Base-by-base conservation (phyloP, 2,888 invertebrate genomes). In the Perdita meconis region DNA sequence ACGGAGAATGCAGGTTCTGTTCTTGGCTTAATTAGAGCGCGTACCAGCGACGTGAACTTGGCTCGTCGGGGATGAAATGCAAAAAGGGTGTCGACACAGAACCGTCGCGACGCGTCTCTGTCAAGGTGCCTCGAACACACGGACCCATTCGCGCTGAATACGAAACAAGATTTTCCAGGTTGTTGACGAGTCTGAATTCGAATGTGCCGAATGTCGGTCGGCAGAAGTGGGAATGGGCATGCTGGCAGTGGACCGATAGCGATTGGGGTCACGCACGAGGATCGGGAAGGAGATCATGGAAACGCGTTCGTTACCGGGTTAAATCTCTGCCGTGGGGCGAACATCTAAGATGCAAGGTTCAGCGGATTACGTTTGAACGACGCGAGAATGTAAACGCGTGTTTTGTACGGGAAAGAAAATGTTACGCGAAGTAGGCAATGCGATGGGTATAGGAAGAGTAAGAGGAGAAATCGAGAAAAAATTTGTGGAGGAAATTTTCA, bases 181-280 rank as follows among this genome's bases (percentile, higher is more conserved):
- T 72, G 47, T 22, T 57, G 68, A 12, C 68, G 66, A 60, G 34
- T 53, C 44, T 70, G 84, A 82, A 81, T 82, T 69, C 38, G 47
- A 76, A 60, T 66, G 70, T n/a, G 63, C 19, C 70, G 66, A 83
- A 82, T 78, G 78, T 82, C 70, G 78, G 78, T 55, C 80, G 68
- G 63, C 76, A 78, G 80, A 74, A 83, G 73, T 78, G 65, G 65
- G 65, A 80, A 86, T 82, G 68, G 61, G 50, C 68, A 70, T 69
- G 82, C 79, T 56, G 68, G 63, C 53, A 70, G 59, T 57, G 74
- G 55, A 19, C 73, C 56, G 82, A 84, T 82, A 83, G 78, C 68
- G 78, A 88, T 88, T 80, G 80, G 81, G 88, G 87, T 82, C 88
- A 78, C 71, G 76, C 75, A 80, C 81, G 71, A 82, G 79, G 64